Base-by-base conservation (phyloP, 2,113 vertebrate species). In the Phaethornis superciliosus region DNA sequence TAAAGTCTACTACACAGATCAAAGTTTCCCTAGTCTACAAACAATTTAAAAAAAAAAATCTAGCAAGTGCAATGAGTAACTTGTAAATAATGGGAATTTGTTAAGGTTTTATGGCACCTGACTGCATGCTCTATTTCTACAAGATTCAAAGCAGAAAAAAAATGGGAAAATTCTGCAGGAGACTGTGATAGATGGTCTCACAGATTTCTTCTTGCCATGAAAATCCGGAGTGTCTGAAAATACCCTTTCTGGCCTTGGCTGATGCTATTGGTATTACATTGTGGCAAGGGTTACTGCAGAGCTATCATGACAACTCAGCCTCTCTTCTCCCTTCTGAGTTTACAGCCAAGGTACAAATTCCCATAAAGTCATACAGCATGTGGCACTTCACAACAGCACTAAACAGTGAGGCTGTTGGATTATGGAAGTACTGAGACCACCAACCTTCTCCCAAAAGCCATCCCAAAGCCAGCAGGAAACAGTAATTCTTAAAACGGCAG, bases 301-400 rank as follows among this genome's bases (percentile, higher is more conserved):
- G 67, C 28, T 32, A 35, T 47, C 21, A 55, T 0, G 0, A 75
- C 12, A 70, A 77, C 62, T 85, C 42, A 77, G 46, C 13, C 54
- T 71, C 55, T 81, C 9, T 12, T 88, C 26, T 64, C n/a, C 18
- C 30, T 64, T 52, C 12, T 4, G 4, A 56, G 26, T 37, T 13
- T 52, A 47, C 37, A 32, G 63, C 12, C 35, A 79, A 64, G 27
- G 20, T 62, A 87, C 49, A 62, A 69, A 79, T 51, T 81, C 24
- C 23, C 76, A 44, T 3, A 1, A 46, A 55, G 47, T 51, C 28
- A 74, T 49, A 49, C 18, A 77, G 60, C 52, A 93, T 0, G 0
- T 33, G 87, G 74, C 28, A 89, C 64, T 20, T 91, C 65, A 54
- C n/a, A 70, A 46, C 55, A 84, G 32, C 55, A 69, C 35, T 67